Base-by-base conservation (phyloP, 2,888 invertebrate species). In the Microctonus aethiopoides region DNA sequence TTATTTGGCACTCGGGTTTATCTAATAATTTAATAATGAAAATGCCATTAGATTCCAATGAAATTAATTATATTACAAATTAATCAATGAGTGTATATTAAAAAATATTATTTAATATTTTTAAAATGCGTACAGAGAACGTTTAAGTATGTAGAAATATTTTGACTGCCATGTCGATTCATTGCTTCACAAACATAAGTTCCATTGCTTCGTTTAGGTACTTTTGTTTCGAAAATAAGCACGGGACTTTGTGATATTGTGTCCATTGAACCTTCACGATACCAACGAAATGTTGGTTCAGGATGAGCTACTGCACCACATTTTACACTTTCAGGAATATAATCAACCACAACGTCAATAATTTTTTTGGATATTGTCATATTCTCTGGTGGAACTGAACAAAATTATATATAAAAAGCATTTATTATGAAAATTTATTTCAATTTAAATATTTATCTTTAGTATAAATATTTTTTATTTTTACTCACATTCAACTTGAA, bases 401-500 rank as follows among this genome's bases (percentile, higher is more conserved):
- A 26, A 22, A 36, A 56, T 9, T 2, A 54, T 34, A 68, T 56
- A 68, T 56, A 24, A 34, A 26, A 46, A 51, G 24, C 56, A 10
- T 10, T 36, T 10, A 39, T 10, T 24, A 52, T 7, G 29, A 29
- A 16, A 61, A 52, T 22, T 20, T 4, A 57, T 41, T 26, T 22
- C 13, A 10, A 13, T 24, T 34, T 32, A 51, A 68, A 39, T 26
- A 20, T 10, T 24, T 11, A 52, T 54, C 32, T 26, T 64, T 36
- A 26, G 4, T 52, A 11, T 11, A 24, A 56, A 24, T 16, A 2
- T 10, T 56, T 22, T 11, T 29, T 36, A n/a, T 7, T 24, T 51
- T 41, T 77, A 91, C 95, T 92, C 86, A 97, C 97, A 97, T 87
- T 97, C 96, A 24, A 96, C 95, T 72, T 94, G 93, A 80, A 97